Base-by-base conservation (phyloP, 1,140 invertebrate species). In the Drosophila carrolli region DNA sequence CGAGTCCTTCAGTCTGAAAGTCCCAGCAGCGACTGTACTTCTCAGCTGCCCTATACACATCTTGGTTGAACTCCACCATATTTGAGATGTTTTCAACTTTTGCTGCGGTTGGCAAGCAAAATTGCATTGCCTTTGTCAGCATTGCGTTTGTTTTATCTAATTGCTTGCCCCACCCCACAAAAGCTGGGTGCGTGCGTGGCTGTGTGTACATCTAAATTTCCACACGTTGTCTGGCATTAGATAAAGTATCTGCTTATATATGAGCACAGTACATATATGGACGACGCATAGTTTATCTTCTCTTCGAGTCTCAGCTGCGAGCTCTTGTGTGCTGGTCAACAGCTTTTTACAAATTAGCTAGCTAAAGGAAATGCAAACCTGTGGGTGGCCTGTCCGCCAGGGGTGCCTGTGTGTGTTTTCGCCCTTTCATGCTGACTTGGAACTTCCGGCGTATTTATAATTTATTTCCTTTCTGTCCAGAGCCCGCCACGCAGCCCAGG, bases 81-180 rank as follows among this genome's bases (percentile, higher is more conserved):
- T 84, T 83, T 79, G 68, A 72, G 68, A 72, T 72, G 67, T 71
- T 72, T 71, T 71, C 84, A 88, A 88, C 84, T 88, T 88, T 89
- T 89, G 84, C 84, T 89, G 73, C 79, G 79, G 72, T 72, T 79
- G 55, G 60, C 83, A 84, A 77, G 79, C 70, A 78, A 84, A 89
- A 89, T 89, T 89, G 84, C 84, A 89, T 81, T 89, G 84, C 84
- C 84, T 89, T 89, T 89, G 84, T 90, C 84, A 89, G 84, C 80
- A 77, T 63, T 88, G 80, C 80, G 84, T 89, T 89, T 89, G 84
- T 89, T 89, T 89, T 89, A 83, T 89, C 84, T 89, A 89, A 89
- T 89, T 89, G 84, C 85, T 54, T 14, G 19, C 10, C 50, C 46
- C 38, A 19, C 29, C n/a, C 60, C 27, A 46, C 13, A 27, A 29